Conservation (phyloP, 1,140 invertebrate genomes). For the Euwallacea similis region DNA sequence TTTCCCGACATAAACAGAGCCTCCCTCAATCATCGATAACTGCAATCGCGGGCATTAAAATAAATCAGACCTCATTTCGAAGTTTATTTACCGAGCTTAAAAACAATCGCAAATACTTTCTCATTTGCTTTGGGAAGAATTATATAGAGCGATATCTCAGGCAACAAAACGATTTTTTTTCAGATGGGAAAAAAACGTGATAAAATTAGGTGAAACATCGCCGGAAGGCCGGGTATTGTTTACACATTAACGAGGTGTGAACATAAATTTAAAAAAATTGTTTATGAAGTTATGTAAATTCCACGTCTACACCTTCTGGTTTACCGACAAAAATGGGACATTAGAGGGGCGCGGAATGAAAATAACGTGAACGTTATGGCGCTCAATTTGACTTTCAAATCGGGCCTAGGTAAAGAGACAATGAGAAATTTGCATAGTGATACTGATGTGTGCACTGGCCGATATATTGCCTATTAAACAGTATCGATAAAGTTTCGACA, state of each 20-base stretch:
- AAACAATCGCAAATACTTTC: constrained; percentile 1
- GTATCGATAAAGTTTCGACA: too few species aligned
- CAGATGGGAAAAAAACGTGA: neutral
- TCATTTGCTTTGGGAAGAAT: constrained; percentile 1
- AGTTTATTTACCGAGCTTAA: neutral
- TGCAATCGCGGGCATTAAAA: constrained; percentile 1
- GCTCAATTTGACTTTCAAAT: constrained; percentile 14
- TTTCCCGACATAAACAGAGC: neutral
- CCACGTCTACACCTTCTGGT: constrained; percentile 10
- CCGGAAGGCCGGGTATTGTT: constrained; percentile 8
- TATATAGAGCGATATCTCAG: neutral
- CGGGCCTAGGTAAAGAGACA: constrained; percentile 1
- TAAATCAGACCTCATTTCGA: neutral
- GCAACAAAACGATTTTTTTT: too few species aligned
- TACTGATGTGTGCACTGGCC: too few species aligned
- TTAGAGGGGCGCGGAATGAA: constrained; percentile 8
- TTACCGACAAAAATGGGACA: constrained; percentile 10
- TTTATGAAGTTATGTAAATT: constrained; percentile 15
- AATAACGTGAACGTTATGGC: constrained; percentile 4
- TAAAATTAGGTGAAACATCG: constrained; percentile 14
- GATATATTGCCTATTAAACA: too few species aligned
- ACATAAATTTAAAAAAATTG: constrained; percentile 8
- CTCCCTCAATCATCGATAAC: neutral
- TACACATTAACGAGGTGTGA: constrained; percentile 11
- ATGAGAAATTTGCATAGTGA: neutral